Base-by-base conservation (phyloP, 2,888 invertebrate species). In the Tuberolachnus salignus region DNA sequence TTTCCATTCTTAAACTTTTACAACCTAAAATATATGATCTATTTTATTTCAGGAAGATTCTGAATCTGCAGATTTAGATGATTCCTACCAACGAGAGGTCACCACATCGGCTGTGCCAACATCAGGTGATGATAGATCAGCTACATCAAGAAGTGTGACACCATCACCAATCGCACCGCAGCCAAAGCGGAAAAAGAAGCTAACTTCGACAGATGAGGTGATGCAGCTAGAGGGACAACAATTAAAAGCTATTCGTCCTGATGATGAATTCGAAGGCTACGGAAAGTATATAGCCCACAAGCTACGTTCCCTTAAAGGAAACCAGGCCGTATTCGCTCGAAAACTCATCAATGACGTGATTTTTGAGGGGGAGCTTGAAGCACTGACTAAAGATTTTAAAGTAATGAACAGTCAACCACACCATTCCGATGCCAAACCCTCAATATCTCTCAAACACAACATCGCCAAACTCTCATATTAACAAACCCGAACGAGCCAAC, bases 211-310 rank as follows among this genome's bases (percentile, higher is more conserved):
- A 64, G 64, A 64, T 64, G 64, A 64, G 46, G 64, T 64, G 46
- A 21, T 64, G 64, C 64, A 64, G 44, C 46, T 64, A 64, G 64
- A 44, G 21, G 44, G 64, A 64, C 64, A 46, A 21, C 44, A 64
- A 64, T 21, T 64, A 64, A n/a, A n/a, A n/a, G n/a, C n/a, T n/a
- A n/a, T n/a, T n/a, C n/a, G n/a, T 64, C 44, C 64, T 8, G 64
- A 64, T 64, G 64, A 64, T 44, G 44, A 64, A 64, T 64, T 64
- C 10, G 66, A 66, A 23, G 46, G 23, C 49, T 66, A 49, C 23
- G 66, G 44, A 64, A 64, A 64, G 64, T 64, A 64, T 64, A 46
- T 64, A 64, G 64, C 64, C 64, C 66, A 66, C 49, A 66, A 66
- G 66, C 66, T 66, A 49, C 49, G 49, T 66, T 66, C 66, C 3